A percentile compares a stretch with the other conserved stretches of the same genome.
Evolutionary conservation across 2,888 invertebrate species (phyloP).

Genomic region (Drosophila fulvimacula): DNA sequence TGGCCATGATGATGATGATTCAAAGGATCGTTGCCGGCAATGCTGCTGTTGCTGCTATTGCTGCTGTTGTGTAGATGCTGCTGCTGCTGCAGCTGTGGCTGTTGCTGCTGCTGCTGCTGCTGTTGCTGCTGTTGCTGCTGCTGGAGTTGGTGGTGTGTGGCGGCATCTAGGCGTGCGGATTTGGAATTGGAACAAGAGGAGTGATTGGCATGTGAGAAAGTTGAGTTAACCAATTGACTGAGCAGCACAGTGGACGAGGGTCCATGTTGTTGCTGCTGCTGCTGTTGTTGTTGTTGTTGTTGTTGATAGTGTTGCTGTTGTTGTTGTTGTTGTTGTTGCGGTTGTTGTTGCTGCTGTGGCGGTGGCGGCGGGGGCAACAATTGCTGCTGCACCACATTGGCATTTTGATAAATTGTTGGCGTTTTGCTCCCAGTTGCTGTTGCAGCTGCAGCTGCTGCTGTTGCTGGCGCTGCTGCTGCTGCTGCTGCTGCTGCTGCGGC

Average conservation of each 20-base stretch:
- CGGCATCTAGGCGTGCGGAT: conserved; percentile 67
- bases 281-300: conserved; percentile 68
- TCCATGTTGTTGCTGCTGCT: conserved; percentile 79
- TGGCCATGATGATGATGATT: conserved; percentile 53
- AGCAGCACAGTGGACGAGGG: conserved; percentile 86
- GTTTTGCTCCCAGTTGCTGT: conserved; percentile 70
- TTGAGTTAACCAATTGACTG: conserved; percentile 85
- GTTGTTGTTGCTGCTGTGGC: conserved; percentile 56
- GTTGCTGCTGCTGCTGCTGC: conserved; percentile 23
- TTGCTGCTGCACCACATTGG: conserved; percentile 68
- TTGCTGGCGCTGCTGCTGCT: not conserved
- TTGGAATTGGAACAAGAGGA: conserved; percentile 69
- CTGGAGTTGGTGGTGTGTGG: conserved; percentile 46
- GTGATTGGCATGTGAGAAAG: conserved; percentile 81
- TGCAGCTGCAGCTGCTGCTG: not conserved
- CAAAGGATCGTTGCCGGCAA: conserved; percentile 39
- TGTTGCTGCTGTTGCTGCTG: conserved; percentile 53
- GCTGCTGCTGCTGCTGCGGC: conserved; percentile 22
- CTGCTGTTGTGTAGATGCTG: conserved; percentile 51
- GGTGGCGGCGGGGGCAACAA: conserved; percentile 85
- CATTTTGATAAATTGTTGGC: conserved; percentile 82
- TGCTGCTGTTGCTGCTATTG: conserved; percentile 58
- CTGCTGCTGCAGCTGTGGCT: conserved; percentile 48
- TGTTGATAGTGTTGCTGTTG: conserved; percentile 55
- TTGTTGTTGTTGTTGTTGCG: conserved; percentile 61